Percentiles rank a stretch among this genome's conserved stretches.
phyloP scores from a whole-genome alignment of 1,140 invertebrate species.

The Lordiphosa stackelbergi region DNA sequence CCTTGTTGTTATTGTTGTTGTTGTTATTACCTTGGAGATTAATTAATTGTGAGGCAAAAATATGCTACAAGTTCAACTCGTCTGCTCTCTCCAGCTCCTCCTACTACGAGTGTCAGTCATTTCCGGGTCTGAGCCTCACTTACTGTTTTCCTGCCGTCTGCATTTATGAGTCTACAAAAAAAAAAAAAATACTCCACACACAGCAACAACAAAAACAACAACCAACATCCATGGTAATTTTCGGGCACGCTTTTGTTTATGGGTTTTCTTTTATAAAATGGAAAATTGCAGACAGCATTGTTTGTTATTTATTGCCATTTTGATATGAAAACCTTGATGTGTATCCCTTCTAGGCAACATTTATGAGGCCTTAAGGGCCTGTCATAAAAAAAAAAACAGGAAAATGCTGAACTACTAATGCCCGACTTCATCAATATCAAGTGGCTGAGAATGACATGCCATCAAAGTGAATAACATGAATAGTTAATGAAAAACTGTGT shows the following conservation, averaged over 20 bases:
- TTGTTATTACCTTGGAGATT: constrained; percentile 72
- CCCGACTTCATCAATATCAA: constrained; percentile 46
- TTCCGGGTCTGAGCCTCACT: constrained; percentile 29
- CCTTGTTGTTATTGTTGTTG: constrained; percentile 22
- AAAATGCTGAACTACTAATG: constrained; percentile 1
- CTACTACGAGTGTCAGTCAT: constrained; percentile 52
- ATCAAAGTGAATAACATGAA: constrained; percentile 8
- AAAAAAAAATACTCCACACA: background rate
- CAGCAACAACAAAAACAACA: constrained; percentile 48
- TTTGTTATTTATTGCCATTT: constrained; percentile 75
- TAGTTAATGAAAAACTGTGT: background rate
- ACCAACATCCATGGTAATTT: constrained; percentile 58
- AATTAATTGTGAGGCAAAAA: constrained; percentile 68
- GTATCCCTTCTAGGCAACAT: background rate
- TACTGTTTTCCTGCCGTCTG: constrained; percentile 20
- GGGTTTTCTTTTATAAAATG: constrained; percentile 70
- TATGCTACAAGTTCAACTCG: constrained; percentile 58
- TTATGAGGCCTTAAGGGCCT: constrained; percentile 1
- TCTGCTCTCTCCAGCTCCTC: constrained; percentile 1
- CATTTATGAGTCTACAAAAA: constrained; percentile 54
- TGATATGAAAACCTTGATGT: constrained; percentile 64
- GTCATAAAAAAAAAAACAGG: background rate
- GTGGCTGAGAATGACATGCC: constrained; percentile 46
- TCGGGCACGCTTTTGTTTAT: constrained; percentile 67
- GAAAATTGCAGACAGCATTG: constrained; percentile 74